These are phyloP conservation scores for Cremastinae sp. DNA, from an alignment of 2,888 invertebrate species.

Conservation along the genomic window DNA sequence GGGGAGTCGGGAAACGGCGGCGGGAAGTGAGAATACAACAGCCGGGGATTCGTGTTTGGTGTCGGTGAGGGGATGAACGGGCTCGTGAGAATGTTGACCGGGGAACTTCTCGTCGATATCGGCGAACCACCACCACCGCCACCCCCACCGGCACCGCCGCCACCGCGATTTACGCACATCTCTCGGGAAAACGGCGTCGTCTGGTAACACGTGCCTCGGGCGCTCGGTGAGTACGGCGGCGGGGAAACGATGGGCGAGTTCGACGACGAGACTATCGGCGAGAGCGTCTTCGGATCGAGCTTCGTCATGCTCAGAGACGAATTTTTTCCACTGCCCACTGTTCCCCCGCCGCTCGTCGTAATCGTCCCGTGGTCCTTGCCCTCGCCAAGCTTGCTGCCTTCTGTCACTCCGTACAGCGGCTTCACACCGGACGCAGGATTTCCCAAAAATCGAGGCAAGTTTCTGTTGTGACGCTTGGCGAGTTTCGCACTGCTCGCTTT, in stretches of 20 bases:
- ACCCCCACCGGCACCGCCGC: no score
- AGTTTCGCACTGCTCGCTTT: constrained; percentile 79
- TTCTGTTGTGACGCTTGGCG: constrained; percentile 84
- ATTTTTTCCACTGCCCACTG: constrained; percentile 59
- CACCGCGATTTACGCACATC: constrained; percentile 68
- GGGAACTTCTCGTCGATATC: constrained; percentile 76
- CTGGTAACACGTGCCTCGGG: constrained; percentile 66
- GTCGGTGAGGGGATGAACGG: constrained; percentile 79
- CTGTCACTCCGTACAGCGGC: constrained; percentile 82
- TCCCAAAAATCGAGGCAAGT: constrained; percentile 75
- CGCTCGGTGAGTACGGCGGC: constrained; percentile 75
- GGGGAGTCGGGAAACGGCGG: constrained; percentile 72
- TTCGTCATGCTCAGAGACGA: constrained; percentile 79
- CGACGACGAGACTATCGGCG: constrained; percentile 79
- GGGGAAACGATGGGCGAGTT: constrained; percentile 76
- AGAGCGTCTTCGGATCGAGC: constrained; percentile 83
- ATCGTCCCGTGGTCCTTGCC: constrained; percentile 60
- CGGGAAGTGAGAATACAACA: constrained; percentile 76
- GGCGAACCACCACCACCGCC: constrained; percentile 71
- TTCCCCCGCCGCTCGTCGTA: constrained; percentile 36
- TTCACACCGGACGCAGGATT: constrained; percentile 84
- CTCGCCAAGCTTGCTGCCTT: constrained; percentile 73
- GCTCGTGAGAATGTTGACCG: constrained; percentile 78
- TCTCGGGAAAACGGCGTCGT: constrained; percentile 73
- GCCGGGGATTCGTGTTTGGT: constrained; percentile 77